These are phyloP conservation scores for Phoxinus dragarum DNA, from an alignment of 2,797 vertebrate species.

Conservation along the genomic window DNA sequence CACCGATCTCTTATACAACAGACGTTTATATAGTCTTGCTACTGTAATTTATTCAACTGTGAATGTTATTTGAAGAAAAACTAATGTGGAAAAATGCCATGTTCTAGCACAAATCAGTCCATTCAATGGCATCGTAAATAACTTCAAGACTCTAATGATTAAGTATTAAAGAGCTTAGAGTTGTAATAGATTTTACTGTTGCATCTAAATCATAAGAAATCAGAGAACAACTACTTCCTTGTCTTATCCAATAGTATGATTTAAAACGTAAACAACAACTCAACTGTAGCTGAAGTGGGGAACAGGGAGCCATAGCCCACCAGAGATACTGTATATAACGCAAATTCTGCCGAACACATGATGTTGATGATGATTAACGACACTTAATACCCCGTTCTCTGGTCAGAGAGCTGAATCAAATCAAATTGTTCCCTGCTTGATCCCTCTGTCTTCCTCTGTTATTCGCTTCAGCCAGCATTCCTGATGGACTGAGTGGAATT, in stretches of 20 bases:
- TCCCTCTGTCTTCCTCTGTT: constrained; percentile 46
- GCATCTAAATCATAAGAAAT: constrained; percentile 20
- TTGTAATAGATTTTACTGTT: constrained; percentile 22
- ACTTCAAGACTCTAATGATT: neutral
- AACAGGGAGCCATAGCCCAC: neutral
- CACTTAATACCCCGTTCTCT: constrained; percentile 28
- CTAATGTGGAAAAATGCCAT: neutral
- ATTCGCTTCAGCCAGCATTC: constrained; percentile 45
- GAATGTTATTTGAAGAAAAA: constrained; percentile 25
- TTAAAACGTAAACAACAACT: neutral
- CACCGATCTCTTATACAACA: constrained; percentile 10
- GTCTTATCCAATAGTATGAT: neutral
- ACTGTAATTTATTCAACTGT: neutral
- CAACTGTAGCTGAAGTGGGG: neutral
- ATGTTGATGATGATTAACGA: constrained; percentile 30
- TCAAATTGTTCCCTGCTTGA: constrained; percentile 39
- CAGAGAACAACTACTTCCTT: neutral
- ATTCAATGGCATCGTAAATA: constrained; percentile 3
- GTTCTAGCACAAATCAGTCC: neutral
- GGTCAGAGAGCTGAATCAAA: constrained; percentile 25
- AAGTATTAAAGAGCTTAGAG: constrained; percentile 26
- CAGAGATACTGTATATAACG: neutral
- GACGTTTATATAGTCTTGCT: neutral
- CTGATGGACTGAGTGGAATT: constrained; percentile 49
- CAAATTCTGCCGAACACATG: neutral